phyloP scores from a whole-genome alignment of 2,888 invertebrate genomes.

The Mylabris sibirica region DNA sequence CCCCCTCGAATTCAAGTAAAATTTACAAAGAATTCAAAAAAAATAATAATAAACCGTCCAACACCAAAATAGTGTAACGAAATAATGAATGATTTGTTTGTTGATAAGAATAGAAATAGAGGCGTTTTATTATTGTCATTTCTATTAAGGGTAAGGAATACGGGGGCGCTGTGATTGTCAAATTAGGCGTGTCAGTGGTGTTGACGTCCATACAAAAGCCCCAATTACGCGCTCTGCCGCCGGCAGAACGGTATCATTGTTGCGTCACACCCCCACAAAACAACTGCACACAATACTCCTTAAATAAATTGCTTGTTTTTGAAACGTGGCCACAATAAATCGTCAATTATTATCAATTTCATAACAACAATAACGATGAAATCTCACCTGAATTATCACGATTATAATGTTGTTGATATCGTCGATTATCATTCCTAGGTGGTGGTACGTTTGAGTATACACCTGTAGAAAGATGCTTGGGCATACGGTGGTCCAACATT shows the following conservation, averaged over 20 bases:
- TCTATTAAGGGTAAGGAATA: slow-evolving; percentile 22
- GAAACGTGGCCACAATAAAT: slow-evolving; percentile 21
- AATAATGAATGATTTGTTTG: slow-evolving; percentile 1
- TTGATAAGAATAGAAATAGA: neutral
- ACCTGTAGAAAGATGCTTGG: slow-evolving; percentile 33
- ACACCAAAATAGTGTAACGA: neutral
- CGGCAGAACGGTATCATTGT: slow-evolving; percentile 54
- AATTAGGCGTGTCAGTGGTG: slow-evolving; percentile 63
- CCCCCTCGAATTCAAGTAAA: slow-evolving; percentile 5
- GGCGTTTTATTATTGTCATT: neutral
- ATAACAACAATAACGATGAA: neutral
- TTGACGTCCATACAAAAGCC: slow-evolving; percentile 61
- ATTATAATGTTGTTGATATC: neutral
- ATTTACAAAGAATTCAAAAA: neutral
- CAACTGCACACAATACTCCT: slow-evolving; percentile 46
- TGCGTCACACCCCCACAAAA: slow-evolving; percentile 59
- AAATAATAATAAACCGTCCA: neutral
- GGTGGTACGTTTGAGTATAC: slow-evolving; percentile 40
- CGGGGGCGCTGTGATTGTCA: slow-evolving; percentile 54
- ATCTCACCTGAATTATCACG: slow-evolving; percentile 8
- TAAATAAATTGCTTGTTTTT: slow-evolving; percentile 45
- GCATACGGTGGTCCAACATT: slow-evolving; percentile 71
- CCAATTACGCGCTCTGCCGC: slow-evolving; percentile 62
- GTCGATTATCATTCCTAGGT: slow-evolving; percentile 23
- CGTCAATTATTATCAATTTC: neutral